Evolutionary conservation across 2,797 vertebrate genomes (phyloP).

Genomic region (Falco novaeseelandiae): DNA sequence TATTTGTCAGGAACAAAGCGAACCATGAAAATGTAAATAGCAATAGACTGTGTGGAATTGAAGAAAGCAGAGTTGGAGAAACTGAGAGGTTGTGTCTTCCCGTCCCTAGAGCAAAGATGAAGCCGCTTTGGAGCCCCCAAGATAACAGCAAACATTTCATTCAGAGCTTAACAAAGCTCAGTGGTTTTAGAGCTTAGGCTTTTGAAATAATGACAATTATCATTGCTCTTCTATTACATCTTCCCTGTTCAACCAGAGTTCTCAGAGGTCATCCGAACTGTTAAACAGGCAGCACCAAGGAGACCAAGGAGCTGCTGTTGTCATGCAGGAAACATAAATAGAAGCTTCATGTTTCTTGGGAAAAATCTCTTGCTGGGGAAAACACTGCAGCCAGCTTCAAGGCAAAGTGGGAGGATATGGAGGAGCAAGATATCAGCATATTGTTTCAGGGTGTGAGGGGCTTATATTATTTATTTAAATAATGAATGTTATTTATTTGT

Average conservation of each 20-base stretch:
- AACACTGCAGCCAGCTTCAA: neutral
- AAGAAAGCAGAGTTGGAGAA: neutral
- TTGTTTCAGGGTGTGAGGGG: neutral
- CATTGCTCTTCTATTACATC: conserved; percentile 16
- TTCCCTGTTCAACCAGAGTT: neutral
- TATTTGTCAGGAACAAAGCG: neutral
- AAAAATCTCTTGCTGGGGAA: neutral
- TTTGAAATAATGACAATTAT: neutral
- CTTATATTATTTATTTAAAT: neutral
- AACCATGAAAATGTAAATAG: neutral
- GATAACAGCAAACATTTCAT: neutral
- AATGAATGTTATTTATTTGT: neutral
- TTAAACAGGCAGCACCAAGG: neutral
- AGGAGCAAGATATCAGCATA: neutral
- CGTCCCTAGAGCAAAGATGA: neutral
- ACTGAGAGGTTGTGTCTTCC: neutral
- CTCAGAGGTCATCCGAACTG: neutral
- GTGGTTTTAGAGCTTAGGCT: neutral
- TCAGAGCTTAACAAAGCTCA: neutral
- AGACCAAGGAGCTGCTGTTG: neutral
- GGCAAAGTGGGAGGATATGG: neutral
- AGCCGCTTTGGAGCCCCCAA: neutral
- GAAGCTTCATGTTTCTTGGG: neutral
- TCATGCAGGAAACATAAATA: neutral
- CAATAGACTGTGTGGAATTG: neutral